Evolutionary conservation across 37 sponge, comb jelly and placozoan species (phyloP).

Genomic region (Beroe ovata): DNA sequence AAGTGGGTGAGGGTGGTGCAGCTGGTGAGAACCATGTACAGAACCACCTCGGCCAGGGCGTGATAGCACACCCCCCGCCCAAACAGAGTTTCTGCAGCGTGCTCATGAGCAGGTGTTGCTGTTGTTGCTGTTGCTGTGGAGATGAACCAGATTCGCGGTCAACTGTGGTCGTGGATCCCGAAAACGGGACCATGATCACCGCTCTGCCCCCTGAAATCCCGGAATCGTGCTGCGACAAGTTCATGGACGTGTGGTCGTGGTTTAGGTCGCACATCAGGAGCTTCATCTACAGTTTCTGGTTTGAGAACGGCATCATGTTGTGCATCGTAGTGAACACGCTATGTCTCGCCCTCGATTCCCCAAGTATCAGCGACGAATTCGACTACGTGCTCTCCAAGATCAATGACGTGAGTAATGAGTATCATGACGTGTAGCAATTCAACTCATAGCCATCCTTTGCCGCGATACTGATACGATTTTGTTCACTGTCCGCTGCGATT

Average conservation of each 20-base stretch:
- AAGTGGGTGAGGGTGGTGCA: neutral
- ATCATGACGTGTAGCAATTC: too few species aligned
- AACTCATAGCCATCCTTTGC: too few species aligned
- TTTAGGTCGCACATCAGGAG: conserved; percentile 45
- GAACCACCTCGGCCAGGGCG: conserved; percentile 24
- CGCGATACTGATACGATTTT: too few species aligned
- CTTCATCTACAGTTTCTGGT: conserved; percentile 54
- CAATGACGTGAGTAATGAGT: conserved; percentile 64
- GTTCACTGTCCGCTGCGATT: too few species aligned
- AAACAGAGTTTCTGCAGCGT: neutral
- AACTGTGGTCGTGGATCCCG: conserved; percentile 9
- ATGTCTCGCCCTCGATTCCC: conserved; percentile 61
- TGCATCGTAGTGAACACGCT: conserved; percentile 69
- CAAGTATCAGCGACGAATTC: neutral
- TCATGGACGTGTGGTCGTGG: conserved; percentile 47
- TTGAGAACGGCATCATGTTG: conserved; percentile 67
- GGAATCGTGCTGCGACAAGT: conserved; percentile 40
- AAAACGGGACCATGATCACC: conserved; percentile 30
- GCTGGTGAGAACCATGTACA: conserved; percentile 30
- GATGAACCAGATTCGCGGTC: neutral
- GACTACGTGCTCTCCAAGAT: conserved; percentile 18
- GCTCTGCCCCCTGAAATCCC: neutral
- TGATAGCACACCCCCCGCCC: neutral
- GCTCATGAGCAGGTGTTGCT: neutral
- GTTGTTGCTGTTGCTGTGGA: conserved; percentile 33